Conservation (phyloP, 2,113 vertebrate species). For the Crotophaga sulcirostris region DNA sequence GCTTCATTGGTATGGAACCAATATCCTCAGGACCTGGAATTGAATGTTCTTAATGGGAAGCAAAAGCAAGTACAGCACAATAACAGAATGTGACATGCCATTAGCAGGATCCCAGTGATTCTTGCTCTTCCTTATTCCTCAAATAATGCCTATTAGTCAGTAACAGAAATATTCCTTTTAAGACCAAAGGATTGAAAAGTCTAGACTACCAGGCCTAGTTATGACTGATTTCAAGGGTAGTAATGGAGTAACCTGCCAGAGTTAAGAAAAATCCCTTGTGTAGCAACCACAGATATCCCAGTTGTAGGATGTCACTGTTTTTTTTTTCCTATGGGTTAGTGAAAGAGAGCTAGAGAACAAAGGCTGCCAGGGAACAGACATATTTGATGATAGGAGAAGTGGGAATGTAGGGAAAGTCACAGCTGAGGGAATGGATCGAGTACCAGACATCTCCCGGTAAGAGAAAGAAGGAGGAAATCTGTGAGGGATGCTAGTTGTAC, state of each 20-base stretch:
- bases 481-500: rapidly evolving
- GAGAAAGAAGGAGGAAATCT: neutral
- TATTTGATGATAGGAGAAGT: neutral
- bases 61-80: constrained; percentile 16
- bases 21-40: constrained; percentile 44
- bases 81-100: constrained; percentile 43
- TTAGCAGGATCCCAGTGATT: constrained; percentile 20
- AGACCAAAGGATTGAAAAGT: neutral
- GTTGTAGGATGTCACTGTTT: neutral
- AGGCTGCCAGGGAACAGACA: neutral
- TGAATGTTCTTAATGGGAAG: neutral
- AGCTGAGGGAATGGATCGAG: neutral
- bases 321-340: neutral
- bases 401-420: neutral
- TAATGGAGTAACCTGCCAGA: neutral
- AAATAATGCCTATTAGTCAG: neutral
- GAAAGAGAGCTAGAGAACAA: neutral
- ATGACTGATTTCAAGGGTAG: neutral
- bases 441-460: neutral
- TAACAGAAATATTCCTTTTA: constrained; percentile 4
- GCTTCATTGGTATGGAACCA: constrained; percentile 62
- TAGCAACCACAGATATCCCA: neutral
- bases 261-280: neutral
- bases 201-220: neutral
- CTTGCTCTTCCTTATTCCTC: neutral